Evolutionary conservation across 2,113 vertebrate genomes (phyloP), one percentile per base, ranked within the genome.

Genomic region (Brachyistius frenatus): DNA sequence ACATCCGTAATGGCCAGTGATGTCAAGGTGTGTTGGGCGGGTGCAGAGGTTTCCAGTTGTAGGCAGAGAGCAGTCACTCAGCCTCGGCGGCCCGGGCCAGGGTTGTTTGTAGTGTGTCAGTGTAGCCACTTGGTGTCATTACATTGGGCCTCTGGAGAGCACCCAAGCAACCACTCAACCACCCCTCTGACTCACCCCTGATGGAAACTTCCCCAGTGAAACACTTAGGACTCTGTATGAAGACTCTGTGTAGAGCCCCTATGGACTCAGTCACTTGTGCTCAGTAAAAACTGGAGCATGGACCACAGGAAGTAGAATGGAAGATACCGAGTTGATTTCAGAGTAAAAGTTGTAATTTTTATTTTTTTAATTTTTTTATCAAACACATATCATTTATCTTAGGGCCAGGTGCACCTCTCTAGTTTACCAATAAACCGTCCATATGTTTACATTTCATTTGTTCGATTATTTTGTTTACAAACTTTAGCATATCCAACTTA

Each of bases 101-200:
- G 62, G 49, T 81, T 87, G 83, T 94, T 92, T 94, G 93, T 91
- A 93, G 84, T 94, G 86, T 94, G 90, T 91, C 73, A 85, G 81
- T 87, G 75, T 88, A 88, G 86, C 93, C 93, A 94, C 92, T 93
- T 91, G 93, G 92, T 94, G 93, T 93, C 94, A 93, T 93, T 90
- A 89, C 90, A 85, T 83, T 78, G 65, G 88, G 88, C 78, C 88
- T 90, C 90, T 92, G 87, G 90, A 93, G 91, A 90, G 88, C 82
- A 86, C 88, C 90, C 91, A 91, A 89, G 86, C 86, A 91, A 80
- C 89, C 85, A 87, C 87, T 89, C 86, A 89, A 80, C 88, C 91
- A 90, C 85, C 89, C 85, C 87, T 91, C 87, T 91, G 90, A 94
- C 86, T 92, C 92, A 92, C 83, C 84, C 88, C 86, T 80, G 84